These are phyloP conservation scores for Rhincodon typus DNA, from an alignment of 2,797 vertebrate genomes.

Conservation along the genomic window DNA sequence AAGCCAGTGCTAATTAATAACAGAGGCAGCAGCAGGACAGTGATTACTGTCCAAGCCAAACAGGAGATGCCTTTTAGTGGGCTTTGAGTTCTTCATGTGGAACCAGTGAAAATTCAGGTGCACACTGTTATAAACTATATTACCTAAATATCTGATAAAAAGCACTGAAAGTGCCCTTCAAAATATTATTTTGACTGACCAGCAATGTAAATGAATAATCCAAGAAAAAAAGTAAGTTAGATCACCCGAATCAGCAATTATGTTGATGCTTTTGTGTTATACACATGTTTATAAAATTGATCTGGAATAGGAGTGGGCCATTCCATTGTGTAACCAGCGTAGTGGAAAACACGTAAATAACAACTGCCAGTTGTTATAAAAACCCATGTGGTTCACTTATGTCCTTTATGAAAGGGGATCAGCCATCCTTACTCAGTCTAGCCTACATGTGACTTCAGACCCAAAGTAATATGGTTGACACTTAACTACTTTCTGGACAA, in stretches of 20 bases:
- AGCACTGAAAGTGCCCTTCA: neutral
- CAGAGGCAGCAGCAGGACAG: neutral
- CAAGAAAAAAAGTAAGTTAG: neutral
- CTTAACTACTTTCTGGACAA: too few species aligned
- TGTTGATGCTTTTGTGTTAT: neutral
- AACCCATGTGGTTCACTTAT: too few species aligned
- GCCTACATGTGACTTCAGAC: too few species aligned
- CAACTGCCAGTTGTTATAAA: too few species aligned
- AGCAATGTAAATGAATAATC: neutral
- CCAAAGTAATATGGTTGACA: too few species aligned
- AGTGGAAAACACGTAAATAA: too few species aligned
- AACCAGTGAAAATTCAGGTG: neutral
- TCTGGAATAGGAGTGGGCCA: neutral
- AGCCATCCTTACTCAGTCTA: too few species aligned
- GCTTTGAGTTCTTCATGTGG: neutral
- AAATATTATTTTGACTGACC: neutral
- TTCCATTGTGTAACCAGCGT: neutral
- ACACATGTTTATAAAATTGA: neutral
- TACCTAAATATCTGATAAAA: neutral
- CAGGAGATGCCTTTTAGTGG: neutral
- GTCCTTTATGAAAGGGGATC: too few species aligned
- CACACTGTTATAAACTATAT: neutral
- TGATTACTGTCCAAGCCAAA: neutral
- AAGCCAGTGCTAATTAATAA: neutral
- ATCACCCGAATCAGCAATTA: neutral